These are phyloP conservation scores for Zaprionus tsacasi DNA, from an alignment of 1,140 invertebrate genomes.

Conservation along the genomic window DNA sequence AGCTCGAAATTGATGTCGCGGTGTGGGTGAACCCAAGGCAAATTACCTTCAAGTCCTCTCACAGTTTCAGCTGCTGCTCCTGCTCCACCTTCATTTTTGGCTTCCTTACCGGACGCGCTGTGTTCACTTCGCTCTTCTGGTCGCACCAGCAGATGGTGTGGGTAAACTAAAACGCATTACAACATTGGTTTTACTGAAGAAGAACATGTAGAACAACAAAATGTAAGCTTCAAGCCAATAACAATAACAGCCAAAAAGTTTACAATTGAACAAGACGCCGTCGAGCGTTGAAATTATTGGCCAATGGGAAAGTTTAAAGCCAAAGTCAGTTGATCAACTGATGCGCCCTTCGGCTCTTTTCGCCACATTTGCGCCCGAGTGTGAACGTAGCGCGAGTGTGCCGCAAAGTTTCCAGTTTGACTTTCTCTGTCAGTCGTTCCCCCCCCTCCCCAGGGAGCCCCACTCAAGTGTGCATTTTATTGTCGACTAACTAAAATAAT, in stretches of 20 bases:
- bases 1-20: conserved; percentile 82
- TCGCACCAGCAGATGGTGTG: conserved; percentile 78
- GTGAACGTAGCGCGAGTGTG: conserved; percentile 9
- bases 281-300: conserved; percentile 80
- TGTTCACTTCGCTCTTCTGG: conserved; percentile 27
- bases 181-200: conserved; percentile 14
- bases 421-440: conserved; percentile 46
- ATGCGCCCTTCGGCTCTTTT: conserved; percentile 49
- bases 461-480: conserved; percentile 33
- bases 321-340: conserved; percentile 66
- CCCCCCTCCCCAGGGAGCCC: conserved; percentile 41
- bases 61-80: conserved; percentile 18
- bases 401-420: conserved; percentile 50
- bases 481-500: conserved; percentile 33
- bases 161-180: conserved; percentile 76
- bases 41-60: conserved; percentile 26
- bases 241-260: conserved; percentile 55
- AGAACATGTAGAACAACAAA: conserved; percentile 36
- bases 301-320: conserved; percentile 66
- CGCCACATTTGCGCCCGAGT: conserved; percentile 47
- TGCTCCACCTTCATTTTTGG: conserved; percentile 14
- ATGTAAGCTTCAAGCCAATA: conserved; percentile 52
- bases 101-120: neutral
- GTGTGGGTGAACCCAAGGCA: conserved; percentile 30
- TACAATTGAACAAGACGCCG: conserved; percentile 75